phyloP scores from a whole-genome alignment of 2,888 invertebrate species.

The Phrixothrix hirtus region DNA sequence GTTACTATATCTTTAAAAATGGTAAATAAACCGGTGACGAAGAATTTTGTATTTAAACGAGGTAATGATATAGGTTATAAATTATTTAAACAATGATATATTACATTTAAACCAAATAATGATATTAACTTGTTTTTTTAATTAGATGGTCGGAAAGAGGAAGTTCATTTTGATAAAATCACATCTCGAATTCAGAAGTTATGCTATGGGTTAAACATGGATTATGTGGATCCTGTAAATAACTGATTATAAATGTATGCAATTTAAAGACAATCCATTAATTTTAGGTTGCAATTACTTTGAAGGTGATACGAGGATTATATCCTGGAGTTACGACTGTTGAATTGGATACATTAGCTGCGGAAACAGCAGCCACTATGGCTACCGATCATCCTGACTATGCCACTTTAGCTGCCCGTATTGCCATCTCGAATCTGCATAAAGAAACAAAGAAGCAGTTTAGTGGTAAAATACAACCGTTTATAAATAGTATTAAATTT shows the following conservation, averaged over 20 bases:
- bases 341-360: slow-evolving; percentile 95
- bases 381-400: slow-evolving; percentile 98
- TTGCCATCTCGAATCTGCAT: slow-evolving; percentile 96
- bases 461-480: slow-evolving; percentile 65
- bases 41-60: slow-evolving; percentile 60
- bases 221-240: slow-evolving; percentile 94
- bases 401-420: slow-evolving; percentile 83
- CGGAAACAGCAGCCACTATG: slow-evolving; percentile 98
- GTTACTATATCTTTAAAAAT: slow-evolving; percentile 42
- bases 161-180: slow-evolving; percentile 96
- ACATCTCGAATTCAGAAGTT: slow-evolving; percentile 93
- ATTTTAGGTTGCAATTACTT: slow-evolving; percentile 74
- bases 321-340: slow-evolving; percentile 97
- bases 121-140: too few species aligned
- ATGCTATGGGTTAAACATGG: slow-evolving; percentile 94
- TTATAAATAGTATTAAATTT: neutral
- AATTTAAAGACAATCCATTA: too few species aligned
- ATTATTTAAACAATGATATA: neutral
- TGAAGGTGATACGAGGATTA: slow-evolving; percentile 92
- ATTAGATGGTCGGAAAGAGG: slow-evolving; percentile 85
- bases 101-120: slow-evolving; percentile 1
- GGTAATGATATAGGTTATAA: slow-evolving; percentile 48
- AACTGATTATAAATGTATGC: slow-evolving; percentile 12
- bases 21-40: slow-evolving; percentile 56
- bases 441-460: slow-evolving; percentile 97